A percentile compares a stretch with the other conserved stretches of the same genome.
These are phyloP conservation scores for Mohoua ochrocephala DNA, from an alignment of 2,113 vertebrate species.

Conservation along the genomic window DNA sequence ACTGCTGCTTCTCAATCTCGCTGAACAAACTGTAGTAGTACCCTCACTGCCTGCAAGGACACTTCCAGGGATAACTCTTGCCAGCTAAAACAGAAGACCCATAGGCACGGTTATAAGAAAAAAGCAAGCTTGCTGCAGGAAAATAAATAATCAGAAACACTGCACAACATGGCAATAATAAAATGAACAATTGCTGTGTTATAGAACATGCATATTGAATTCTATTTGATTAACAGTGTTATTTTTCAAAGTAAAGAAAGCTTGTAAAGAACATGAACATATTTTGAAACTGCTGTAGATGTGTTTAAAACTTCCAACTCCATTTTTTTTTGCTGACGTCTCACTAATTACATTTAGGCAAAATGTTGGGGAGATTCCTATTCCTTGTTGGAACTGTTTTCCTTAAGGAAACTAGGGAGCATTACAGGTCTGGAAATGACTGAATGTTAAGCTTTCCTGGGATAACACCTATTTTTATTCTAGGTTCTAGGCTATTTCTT, in stretches of 20 bases:
- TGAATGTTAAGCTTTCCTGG: neutral
- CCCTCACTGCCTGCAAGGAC: neutral
- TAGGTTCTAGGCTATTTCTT: slow-evolving; percentile 39
- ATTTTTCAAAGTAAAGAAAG: neutral
- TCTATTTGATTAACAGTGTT: neutral
- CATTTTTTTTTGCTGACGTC: neutral
- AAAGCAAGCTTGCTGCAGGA: neutral
- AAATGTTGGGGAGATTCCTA: neutral
- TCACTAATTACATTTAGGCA: neutral
- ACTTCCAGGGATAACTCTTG: neutral
- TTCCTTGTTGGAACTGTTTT: neutral
- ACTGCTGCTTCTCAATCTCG: neutral
- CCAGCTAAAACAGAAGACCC: neutral
- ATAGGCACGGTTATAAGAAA: neutral
- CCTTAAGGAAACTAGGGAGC: neutral
- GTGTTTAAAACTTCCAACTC: neutral
- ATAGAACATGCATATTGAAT: neutral
- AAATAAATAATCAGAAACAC: neutral
- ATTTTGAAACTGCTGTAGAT: neutral
- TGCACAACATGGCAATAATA: neutral
- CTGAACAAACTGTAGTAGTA: neutral
- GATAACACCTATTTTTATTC: slow-evolving; percentile 45
- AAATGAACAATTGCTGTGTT: neutral
- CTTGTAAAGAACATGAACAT: neutral
- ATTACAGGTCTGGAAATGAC: slow-evolving; percentile 32